Conservation (phyloP, 2,888 invertebrate genomes). For the Sminthurides aquaticus region DNA sequence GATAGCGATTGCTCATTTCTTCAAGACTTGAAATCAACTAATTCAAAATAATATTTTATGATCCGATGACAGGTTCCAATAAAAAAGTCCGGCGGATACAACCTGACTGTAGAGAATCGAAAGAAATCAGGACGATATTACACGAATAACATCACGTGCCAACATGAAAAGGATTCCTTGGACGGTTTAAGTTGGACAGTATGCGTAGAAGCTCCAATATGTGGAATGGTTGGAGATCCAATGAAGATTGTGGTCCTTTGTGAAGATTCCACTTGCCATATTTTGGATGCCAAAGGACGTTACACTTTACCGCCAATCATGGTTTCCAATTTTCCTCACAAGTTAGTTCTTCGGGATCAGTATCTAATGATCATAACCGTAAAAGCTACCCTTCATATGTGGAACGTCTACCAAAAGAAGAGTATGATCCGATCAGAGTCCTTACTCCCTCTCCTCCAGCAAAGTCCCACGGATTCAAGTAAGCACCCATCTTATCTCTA, state of each 20-base stretch:
- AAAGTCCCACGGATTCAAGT: constrained; percentile 29
- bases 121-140: constrained; percentile 8
- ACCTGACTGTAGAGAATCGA: constrained; percentile 7
- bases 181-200: constrained; percentile 63
- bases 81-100: constrained; percentile 14
- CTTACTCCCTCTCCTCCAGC: constrained; percentile 49
- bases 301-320: constrained; percentile 53
- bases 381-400: constrained; percentile 53
- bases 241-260: constrained; percentile 56
- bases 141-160: constrained; percentile 28
- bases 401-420: constrained; percentile 56
- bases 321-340: constrained; percentile 56
- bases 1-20: neutral
- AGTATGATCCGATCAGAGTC: constrained; percentile 56
- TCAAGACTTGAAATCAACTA: neutral
- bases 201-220: constrained; percentile 56
- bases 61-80: constrained; percentile 9
- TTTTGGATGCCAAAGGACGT: constrained; percentile 51
- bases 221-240: constrained; percentile 55
- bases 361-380: constrained; percentile 55
- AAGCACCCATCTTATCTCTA: too few relatives aligned
- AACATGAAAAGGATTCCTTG: constrained; percentile 23
- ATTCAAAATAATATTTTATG: too few relatives aligned
- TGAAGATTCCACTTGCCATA: constrained; percentile 61
- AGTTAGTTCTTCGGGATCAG: constrained; percentile 51